phyloP scores from a whole-genome alignment of 30 jellyfish, hydroid and myxozoan species.

The Pseudorhiza aurosa region DNA sequence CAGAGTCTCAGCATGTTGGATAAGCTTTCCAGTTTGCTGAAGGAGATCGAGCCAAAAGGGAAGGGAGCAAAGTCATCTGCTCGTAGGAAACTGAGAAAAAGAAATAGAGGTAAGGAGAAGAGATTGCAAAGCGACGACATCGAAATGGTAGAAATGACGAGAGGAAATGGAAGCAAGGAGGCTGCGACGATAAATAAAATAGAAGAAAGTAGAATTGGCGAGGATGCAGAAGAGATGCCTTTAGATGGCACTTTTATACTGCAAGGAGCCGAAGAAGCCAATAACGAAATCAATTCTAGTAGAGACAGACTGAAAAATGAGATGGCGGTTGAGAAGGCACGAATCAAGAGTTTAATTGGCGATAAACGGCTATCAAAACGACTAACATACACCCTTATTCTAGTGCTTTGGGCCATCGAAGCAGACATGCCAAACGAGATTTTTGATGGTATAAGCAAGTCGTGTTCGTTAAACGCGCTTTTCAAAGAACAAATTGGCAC shows the following conservation, averaged over 20 bases:
- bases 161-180: neutral
- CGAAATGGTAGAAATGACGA: slow-evolving; percentile 9
- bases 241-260: slow-evolving; percentile 5
- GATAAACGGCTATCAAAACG: neutral
- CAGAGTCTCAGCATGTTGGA: too few relatives aligned
- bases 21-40: neutral
- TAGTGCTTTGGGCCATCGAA: slow-evolving; percentile 52
- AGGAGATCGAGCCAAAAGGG: neutral
- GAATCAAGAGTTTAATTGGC: neutral
- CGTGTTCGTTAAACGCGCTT: slow-evolving; percentile 6
- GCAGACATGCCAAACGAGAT: slow-evolving; percentile 52
- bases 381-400: slow-evolving; percentile 3
- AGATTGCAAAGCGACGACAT: neutral
- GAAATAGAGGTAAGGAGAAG: neutral
- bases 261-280: slow-evolving; percentile 37
- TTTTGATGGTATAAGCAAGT: slow-evolving; percentile 14
- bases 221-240: neutral
- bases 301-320: neutral
- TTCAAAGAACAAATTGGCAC: neutral
- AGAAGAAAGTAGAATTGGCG: neutral
- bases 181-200: neutral
- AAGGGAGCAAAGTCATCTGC: neutral
- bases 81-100: neutral
- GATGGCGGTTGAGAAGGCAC: slow-evolving; percentile 4
- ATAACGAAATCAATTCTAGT: neutral